Percentiles rank a stretch among this genome's conserved stretches.
phyloP scores from a whole-genome alignment of 1,140 invertebrate species.

The Laupala kohalensis region DNA sequence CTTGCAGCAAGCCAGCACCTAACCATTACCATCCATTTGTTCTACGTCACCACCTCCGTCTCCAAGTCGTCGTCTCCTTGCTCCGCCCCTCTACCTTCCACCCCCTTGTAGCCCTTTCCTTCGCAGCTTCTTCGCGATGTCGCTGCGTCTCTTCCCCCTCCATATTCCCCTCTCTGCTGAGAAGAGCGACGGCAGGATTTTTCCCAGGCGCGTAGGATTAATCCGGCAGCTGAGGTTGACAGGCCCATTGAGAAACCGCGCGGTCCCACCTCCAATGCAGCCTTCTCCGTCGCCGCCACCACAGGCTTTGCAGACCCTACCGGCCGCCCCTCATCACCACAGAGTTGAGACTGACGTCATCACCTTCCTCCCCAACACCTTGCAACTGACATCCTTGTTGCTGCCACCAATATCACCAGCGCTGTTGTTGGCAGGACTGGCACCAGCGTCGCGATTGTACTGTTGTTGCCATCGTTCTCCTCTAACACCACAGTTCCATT shows the following conservation, averaged over 20 bases:
- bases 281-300: no score
- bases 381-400: background rate
- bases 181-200: background rate
- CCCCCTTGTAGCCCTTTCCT: background rate
- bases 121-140: background rate
- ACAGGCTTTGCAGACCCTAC: no score
- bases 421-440: background rate
- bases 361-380: background rate
- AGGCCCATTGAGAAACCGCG: background rate
- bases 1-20: no score
- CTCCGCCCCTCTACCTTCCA: background rate
- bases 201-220: background rate
- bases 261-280: no score
- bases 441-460: no score
- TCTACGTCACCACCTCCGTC: no score
- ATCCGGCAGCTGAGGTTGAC: background rate
- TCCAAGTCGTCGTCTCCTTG: background rate
- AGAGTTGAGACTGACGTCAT: no score
- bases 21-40: no score
- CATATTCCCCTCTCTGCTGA: background rate
- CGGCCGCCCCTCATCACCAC: no score
- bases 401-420: background rate
- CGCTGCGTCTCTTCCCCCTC: background rate
- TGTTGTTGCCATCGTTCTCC: no score
- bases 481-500: no score